Evolutionary conservation across 2,888 invertebrate species (phyloP).

Genomic region (Pterostichus niger): DNA sequence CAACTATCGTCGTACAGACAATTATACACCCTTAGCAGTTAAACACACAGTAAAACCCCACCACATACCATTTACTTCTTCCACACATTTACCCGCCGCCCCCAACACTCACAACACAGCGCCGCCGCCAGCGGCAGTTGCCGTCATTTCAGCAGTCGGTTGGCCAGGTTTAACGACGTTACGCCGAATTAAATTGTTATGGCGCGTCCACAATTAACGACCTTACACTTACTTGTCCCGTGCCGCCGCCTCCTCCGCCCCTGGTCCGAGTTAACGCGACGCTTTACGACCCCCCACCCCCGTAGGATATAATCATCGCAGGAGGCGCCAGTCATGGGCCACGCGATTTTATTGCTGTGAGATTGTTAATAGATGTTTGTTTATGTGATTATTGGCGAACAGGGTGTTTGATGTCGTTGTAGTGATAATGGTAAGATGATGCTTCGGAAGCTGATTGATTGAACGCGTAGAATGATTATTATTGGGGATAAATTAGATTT

Average conservation of each 20-base stretch:
- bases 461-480: neutral
- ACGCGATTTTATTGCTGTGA: constrained; percentile 8
- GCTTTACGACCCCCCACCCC: neutral
- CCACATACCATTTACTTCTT: constrained; percentile 27
- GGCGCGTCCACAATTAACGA: constrained; percentile 52
- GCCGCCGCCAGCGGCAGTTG: neutral
- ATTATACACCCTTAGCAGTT: constrained; percentile 40
- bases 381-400: neutral
- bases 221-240: constrained; percentile 45
- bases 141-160: constrained; percentile 46
- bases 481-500: constrained; percentile 3
- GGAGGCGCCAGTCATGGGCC: neutral
- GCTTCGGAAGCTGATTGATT: constrained; percentile 1
- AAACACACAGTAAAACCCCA: constrained; percentile 16
- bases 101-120: neutral
- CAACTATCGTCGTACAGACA: constrained; percentile 13
- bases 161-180: constrained; percentile 51
- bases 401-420: too few species aligned
- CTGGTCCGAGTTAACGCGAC: neutral
- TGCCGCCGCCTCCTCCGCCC: neutral
- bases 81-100: constrained; percentile 19
- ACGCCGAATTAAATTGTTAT: constrained; percentile 60
- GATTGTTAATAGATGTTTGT: constrained; percentile 6
- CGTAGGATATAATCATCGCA: neutral
- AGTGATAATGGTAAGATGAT: neutral